These are phyloP conservation scores for Morinoia aosen DNA, from an alignment of 2,888 invertebrate genomes.

Conservation along the genomic window DNA sequence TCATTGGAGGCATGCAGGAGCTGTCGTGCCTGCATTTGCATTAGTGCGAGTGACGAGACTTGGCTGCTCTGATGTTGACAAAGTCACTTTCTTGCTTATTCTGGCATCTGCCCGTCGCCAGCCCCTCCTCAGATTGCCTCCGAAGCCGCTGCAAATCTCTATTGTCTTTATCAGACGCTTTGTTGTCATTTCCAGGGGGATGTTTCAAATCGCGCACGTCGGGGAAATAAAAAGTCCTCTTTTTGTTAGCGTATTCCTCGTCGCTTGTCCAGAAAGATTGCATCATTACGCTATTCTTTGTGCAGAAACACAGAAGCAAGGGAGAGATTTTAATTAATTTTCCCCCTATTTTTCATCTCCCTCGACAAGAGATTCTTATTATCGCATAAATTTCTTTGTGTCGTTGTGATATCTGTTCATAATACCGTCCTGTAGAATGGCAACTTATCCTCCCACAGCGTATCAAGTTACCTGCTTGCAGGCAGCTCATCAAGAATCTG, in stretches of 20 bases:
- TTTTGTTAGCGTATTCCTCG: background rate
- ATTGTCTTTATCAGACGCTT: constrained; percentile 3
- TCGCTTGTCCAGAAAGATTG: background rate
- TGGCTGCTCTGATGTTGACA: background rate
- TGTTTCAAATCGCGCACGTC: background rate
- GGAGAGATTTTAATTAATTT: background rate
- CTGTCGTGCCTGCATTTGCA: background rate
- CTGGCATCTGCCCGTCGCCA: background rate
- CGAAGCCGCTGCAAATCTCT: constrained; percentile 4
- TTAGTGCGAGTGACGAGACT: background rate
- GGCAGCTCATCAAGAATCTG: background rate
- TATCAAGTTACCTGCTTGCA: background rate
- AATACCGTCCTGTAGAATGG: background rate
- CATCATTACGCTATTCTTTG: constrained; percentile 17
- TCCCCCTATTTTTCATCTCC: background rate
- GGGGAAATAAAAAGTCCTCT: background rate
- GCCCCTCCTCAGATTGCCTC: background rate
- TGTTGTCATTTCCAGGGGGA: background rate
- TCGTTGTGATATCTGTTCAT: background rate
- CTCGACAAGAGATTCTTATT: background rate
- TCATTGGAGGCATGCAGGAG: too few relatives aligned
- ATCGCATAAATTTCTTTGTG: background rate
- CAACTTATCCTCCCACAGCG: background rate
- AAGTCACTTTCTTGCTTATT: background rate
- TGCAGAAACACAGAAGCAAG: background rate